phyloP scores from a whole-genome alignment of 2,113 vertebrate species.

The Dicentrarchus labrax region DNA sequence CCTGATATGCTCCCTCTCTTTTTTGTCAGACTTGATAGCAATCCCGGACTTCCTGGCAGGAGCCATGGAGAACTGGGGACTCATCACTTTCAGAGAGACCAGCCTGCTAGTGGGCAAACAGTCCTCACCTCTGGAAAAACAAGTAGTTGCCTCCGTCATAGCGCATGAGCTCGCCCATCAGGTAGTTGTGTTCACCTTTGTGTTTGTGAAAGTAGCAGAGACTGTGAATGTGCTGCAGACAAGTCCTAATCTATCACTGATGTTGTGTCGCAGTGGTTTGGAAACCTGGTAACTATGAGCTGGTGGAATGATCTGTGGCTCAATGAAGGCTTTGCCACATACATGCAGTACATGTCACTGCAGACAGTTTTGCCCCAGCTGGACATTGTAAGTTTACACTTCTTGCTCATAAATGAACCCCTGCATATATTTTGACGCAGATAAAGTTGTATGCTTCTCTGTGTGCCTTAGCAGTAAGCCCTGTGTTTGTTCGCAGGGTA shows the following conservation, averaged over 20 bases:
- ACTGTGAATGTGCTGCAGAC: background rate
- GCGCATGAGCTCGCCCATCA: constrained; percentile 97
- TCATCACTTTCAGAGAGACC: constrained; percentile 93
- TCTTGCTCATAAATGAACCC: background rate
- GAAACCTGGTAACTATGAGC: constrained; percentile 96
- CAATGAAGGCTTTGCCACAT: constrained; percentile 98
- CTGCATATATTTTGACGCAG: background rate
- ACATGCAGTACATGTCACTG: constrained; percentile 93
- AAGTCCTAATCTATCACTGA: constrained; percentile 13
- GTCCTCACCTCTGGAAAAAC: constrained; percentile 90
- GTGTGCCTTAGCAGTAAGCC: background rate
- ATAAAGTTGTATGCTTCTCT: background rate
- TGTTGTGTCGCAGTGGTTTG: constrained; percentile 91
- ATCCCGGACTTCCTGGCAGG: constrained; percentile 95
- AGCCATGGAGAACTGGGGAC: constrained; percentile 98
- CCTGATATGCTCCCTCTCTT: background rate
- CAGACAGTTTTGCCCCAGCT: constrained; percentile 86
- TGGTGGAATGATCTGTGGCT: constrained; percentile 99
- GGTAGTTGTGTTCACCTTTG: constrained; percentile 80
- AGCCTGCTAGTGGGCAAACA: constrained; percentile 87
- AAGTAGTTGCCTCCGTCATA: constrained; percentile 90
- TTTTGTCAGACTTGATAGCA: constrained; percentile 90
- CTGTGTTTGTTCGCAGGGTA: constrained; percentile 84
- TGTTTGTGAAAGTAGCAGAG: background rate
- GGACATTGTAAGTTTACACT: constrained; percentile 86